Percentiles rank a stretch among this genome's conserved stretches.
These are phyloP conservation scores for Micromussa lordhowensis DNA, from an alignment of 92 coral and sea anemone genomes.

Conservation along the genomic window DNA sequence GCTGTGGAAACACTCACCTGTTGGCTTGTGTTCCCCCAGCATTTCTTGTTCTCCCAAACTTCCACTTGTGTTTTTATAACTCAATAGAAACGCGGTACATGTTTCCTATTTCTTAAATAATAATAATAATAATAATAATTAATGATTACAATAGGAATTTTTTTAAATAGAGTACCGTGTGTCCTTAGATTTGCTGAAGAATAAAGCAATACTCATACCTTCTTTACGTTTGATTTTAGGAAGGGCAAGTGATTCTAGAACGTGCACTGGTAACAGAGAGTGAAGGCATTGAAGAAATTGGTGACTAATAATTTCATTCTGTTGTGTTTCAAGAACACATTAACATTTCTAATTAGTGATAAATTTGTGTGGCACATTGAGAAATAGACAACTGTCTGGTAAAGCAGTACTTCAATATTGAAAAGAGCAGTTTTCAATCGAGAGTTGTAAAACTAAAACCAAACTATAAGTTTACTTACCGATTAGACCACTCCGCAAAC, in stretches of 20 bases:
- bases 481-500: too few species aligned
- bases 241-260: conserved; percentile 95
- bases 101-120: too few species aligned
- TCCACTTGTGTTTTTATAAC: too few species aligned
- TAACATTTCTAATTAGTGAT: not conserved
- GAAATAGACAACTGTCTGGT: not conserved
- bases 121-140: too few species aligned
- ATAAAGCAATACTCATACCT: not conserved
- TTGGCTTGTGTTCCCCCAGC: too few species aligned
- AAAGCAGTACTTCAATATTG: not conserved
- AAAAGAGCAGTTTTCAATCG: too few species aligned
- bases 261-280: conserved; percentile 95
- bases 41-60: too few species aligned
- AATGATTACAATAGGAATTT: too few species aligned
- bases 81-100: too few species aligned
- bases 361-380: not conserved
- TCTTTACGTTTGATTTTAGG: conserved; percentile 49
- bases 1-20: too few species aligned
- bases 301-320: conserved; percentile 50
- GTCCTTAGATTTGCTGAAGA: not conserved
- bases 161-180: not conserved
- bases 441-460: too few species aligned
- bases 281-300: conserved; percentile 96
- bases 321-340: not conserved
- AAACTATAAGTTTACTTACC: too few species aligned